Evolutionary conservation across 2,113 vertebrate genomes (phyloP), one percentile per base, ranked within the genome.

Genomic region (Heliornis fulica): DNA sequence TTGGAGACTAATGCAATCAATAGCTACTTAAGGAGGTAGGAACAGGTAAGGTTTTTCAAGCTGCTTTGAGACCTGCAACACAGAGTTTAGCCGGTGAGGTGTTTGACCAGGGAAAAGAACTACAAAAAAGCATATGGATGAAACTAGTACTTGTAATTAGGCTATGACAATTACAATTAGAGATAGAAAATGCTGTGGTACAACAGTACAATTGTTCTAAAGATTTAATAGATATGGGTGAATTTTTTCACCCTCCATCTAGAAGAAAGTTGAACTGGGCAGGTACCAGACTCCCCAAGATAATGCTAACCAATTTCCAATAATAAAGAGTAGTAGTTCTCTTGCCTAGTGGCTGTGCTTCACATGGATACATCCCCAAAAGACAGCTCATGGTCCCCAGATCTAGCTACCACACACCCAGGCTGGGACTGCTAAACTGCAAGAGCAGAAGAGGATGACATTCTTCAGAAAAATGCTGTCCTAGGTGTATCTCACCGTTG

Each of bases 321-420:
- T 61, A 65, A 46, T 15, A 25, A 82, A 43, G 46, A 63, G 16
- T 13, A 9, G 6, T 38, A 54, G 13, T 22, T 5, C 23, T 43
- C 31, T 65, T 69, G 40, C 5, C 26, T 25, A 41, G 34, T 15
- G 23, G 22, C 43, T 17, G 6, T 43, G 8, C 21, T 46, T 59
- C 40, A 23, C 5, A 23, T 15, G 26, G 26, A 40, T 26, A 8
- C 20, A 19, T 8, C 36, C 45, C 36, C 38, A 70, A 57, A 51
- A 71, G 9, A 13, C 2, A 72, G 17, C 5, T 13, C 0, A 0
- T n/a, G 15, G 17, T 40, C 6, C 31, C 50, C 13, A 3, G 34
- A 45, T 31, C 21, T 15, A 66, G 5, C n/a, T 61, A 4, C 28
- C 32, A 19, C 9, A 8, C 3, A 10, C 32, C 23, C 32, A 63